A percentile compares a stretch with the other conserved stretches of the same genome.
Conservation (phyloP, 2,113 vertebrate genomes). For the Pomatostomus ruficeps region DNA sequence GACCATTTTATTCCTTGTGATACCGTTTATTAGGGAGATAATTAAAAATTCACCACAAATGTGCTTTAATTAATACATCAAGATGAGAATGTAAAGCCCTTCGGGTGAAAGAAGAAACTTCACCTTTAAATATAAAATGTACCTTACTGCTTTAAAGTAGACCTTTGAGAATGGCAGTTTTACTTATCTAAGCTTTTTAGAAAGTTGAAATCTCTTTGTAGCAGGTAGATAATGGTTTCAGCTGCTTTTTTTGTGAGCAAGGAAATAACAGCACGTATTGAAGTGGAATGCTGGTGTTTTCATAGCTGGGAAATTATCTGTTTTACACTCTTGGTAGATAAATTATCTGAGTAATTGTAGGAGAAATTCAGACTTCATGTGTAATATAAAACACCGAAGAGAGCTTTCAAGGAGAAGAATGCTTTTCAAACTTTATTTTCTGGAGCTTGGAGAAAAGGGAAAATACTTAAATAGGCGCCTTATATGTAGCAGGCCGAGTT, state of each 20-base stretch:
- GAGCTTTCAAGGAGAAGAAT: constrained; percentile 24
- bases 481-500: neutral
- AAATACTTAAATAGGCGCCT: neutral
- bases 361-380: neutral
- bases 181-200: constrained; percentile 56
- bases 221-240: constrained; percentile 33
- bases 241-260: neutral
- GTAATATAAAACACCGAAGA: neutral
- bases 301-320: neutral
- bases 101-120: constrained; percentile 31
- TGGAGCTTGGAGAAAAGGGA: neutral
- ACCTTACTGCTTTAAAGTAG: constrained; percentile 35
- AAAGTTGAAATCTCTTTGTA: constrained; percentile 35
- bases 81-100: constrained; percentile 44
- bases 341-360: constrained; percentile 29
- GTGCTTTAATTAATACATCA: constrained; percentile 61
- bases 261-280: neutral
- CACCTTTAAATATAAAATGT: constrained; percentile 51
- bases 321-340: constrained; percentile 3
- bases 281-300: constrained; percentile 1
- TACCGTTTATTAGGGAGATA: constrained; percentile 52
- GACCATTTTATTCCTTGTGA: constrained; percentile 42
- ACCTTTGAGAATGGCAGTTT: constrained; percentile 23
- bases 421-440: constrained; percentile 48
- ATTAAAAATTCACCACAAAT: constrained; percentile 54